Percentiles rank a stretch among this genome's conserved stretches.
Conservation (phyloP, 2,113 vertebrate species). For the Pipa parva region DNA sequence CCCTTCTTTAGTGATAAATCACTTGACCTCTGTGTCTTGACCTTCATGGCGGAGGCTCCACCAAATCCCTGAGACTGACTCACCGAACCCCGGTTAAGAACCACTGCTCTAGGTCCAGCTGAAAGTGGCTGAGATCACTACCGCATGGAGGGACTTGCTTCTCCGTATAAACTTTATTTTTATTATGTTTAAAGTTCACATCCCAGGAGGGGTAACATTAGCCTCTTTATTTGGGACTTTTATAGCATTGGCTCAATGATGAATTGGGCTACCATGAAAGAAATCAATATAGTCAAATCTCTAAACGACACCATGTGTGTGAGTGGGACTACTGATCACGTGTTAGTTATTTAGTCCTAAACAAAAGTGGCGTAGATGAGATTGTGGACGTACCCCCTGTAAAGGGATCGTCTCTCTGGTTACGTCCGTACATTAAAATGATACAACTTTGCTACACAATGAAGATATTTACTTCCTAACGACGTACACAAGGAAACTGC, state of each 20-base stretch:
- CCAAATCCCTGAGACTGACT: no score
- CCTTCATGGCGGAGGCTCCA: no score
- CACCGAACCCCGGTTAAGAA: no score
- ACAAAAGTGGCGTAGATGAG: no score
- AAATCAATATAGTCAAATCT: background rate
- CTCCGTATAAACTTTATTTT: conserved; percentile 10
- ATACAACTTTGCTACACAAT: background rate
- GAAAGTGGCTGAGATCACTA: conserved; percentile 26
- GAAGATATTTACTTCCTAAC: background rate
- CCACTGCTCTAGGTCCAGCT: conserved; percentile 3
- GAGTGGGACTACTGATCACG: background rate
- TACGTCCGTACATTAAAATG: background rate
- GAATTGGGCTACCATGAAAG: conserved; percentile 22
- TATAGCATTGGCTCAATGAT: conserved; percentile 13
- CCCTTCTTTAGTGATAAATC: no score
- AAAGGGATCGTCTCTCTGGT: background rate
- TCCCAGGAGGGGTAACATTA: conserved; percentile 6
- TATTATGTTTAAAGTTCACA: conserved; percentile 14
- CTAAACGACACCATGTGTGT: conserved; percentile 5
- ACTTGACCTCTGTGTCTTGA: no score
- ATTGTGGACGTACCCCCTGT: background rate
- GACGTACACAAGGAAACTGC: background rate
- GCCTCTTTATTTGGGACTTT: conserved; percentile 1
- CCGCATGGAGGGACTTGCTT: conserved; percentile 21
- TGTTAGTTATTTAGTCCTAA: background rate